Evolutionary conservation across 2,888 invertebrate genomes (phyloP), one percentile per base, ranked within the genome.

Genomic region (Thalpophila matura): DNA sequence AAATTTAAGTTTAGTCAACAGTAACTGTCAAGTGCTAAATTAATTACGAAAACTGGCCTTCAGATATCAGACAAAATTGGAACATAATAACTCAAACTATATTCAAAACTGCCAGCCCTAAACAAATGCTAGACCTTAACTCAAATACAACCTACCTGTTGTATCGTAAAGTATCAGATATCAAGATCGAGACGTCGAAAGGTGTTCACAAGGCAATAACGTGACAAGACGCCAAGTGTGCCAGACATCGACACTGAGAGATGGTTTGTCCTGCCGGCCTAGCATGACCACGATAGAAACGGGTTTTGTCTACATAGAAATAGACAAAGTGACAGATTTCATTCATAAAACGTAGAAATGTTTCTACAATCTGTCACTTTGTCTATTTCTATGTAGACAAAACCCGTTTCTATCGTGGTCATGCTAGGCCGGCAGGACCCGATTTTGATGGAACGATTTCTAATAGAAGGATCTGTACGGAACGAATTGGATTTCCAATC

Each of bases 91-190:
- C 14, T 2, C n/a, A 3, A 33, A 33, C n/a, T 14, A 12, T 38
- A 42, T n/a, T 14, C 3, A 7, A 27, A 42, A 33, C 55, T n/a
- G 4, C 16, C 38, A 4, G 7, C 33, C 42, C 43, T 35, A n/a
- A 29, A 12, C 6, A 20, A 35, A 20, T 16, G 18, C 9, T 18
- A 24, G 24, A 16, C 10, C 1, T 7, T 24, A 54, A 37, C 9
- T 54, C 31, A 54, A 54, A 67, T 73, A 74, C 51, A 74, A 42
- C 1, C 55, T 49, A 68, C 74, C 55, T 68, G 69, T 74, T 74
- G 47, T 45, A 18, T 27, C 24, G 22, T 18, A 54, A 56, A 65
- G 49, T 54, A 51, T 75, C 53, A 27, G 53, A 46, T 70, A 69
- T 75, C 63, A 55, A 55, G 50, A 57, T 74, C 26, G 49, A 54